A percentile compares a stretch with the other conserved stretches of the same genome.
These are phyloP conservation scores for Todus mexicanus DNA, from an alignment of 2,797 vertebrate genomes.

Conservation along the genomic window DNA sequence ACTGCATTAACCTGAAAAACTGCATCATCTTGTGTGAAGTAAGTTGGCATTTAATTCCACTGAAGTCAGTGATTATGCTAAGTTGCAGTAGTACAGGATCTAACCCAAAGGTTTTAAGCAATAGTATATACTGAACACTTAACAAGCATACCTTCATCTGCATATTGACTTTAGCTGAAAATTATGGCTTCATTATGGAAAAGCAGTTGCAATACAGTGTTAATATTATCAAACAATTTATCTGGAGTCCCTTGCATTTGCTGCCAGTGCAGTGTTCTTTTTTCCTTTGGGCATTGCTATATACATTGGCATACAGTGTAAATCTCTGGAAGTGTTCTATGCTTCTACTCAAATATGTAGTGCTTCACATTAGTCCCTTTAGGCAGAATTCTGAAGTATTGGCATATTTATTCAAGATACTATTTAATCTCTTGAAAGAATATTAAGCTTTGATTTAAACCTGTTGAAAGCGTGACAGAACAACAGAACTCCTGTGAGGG, in stretches of 20 bases:
- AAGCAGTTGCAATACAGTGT: background rate
- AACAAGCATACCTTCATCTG: background rate
- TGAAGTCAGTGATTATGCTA: background rate
- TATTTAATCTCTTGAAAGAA: conserved; percentile 60
- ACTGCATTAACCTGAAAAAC: background rate
- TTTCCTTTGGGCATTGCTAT: conserved; percentile 21
- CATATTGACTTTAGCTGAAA: background rate
- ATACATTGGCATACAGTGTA: background rate
- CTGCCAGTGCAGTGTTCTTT: background rate
- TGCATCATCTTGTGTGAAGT: background rate
- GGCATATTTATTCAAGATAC: conserved; percentile 52
- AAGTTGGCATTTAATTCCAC: background rate
- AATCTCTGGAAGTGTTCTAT: background rate
- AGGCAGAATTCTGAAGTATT: conserved; percentile 50
- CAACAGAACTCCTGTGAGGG: conserved; percentile 13
- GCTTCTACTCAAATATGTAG: conserved; percentile 20
- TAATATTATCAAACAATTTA: background rate
- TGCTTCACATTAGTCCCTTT: background rate
- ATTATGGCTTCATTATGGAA: background rate
- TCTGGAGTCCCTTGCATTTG: background rate
- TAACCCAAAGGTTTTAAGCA: background rate
- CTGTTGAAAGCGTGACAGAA: conserved; percentile 54
- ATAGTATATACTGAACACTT: background rate
- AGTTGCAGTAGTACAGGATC: background rate
- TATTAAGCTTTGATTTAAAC: conserved; percentile 56